A percentile compares a stretch with the other conserved stretches of the same genome.
phyloP scores from a whole-genome alignment of 2,797 vertebrate species.

The Poecilia velifera region DNA sequence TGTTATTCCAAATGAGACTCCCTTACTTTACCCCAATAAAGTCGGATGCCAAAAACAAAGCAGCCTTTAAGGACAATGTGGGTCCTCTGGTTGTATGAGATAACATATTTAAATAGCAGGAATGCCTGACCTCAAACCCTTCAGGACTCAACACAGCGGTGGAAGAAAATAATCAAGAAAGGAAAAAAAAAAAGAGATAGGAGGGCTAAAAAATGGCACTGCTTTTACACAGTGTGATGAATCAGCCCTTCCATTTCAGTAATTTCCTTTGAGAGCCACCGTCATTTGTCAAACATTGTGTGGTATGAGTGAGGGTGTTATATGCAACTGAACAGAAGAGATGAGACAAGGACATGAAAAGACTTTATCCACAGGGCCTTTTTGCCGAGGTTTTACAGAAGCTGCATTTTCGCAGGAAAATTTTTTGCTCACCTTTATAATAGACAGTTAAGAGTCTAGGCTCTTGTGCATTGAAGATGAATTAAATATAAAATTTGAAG shows the following conservation, averaged over 20 bases:
- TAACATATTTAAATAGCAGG: slow-evolving; percentile 57
- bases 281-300: slow-evolving; percentile 75
- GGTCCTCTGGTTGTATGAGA: slow-evolving; percentile 62
- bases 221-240: slow-evolving; percentile 66
- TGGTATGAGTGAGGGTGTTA: slow-evolving; percentile 65
- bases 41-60: slow-evolving; percentile 73
- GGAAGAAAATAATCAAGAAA: slow-evolving; percentile 59
- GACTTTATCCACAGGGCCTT: slow-evolving; percentile 57
- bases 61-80: slow-evolving; percentile 48
- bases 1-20: slow-evolving; percentile 68
- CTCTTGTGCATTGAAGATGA: slow-evolving; percentile 48
- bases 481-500: slow-evolving; percentile 55
- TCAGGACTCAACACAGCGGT: slow-evolving; percentile 29
- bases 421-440: not conserved
- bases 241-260: slow-evolving; percentile 75
- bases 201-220: slow-evolving; percentile 37
- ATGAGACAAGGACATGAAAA: slow-evolving; percentile 62
- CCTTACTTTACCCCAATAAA: slow-evolving; percentile 64
- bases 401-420: slow-evolving; percentile 45
- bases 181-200: slow-evolving; percentile 49
- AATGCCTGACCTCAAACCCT: slow-evolving; percentile 43
- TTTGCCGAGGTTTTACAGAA: slow-evolving; percentile 50
- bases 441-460: slow-evolving; percentile 58
- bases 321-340: slow-evolving; percentile 62
- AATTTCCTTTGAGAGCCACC: slow-evolving; percentile 73